phyloP scores from a whole-genome alignment of 2,888 invertebrate genomes.

The Trachelus stipa region DNA sequence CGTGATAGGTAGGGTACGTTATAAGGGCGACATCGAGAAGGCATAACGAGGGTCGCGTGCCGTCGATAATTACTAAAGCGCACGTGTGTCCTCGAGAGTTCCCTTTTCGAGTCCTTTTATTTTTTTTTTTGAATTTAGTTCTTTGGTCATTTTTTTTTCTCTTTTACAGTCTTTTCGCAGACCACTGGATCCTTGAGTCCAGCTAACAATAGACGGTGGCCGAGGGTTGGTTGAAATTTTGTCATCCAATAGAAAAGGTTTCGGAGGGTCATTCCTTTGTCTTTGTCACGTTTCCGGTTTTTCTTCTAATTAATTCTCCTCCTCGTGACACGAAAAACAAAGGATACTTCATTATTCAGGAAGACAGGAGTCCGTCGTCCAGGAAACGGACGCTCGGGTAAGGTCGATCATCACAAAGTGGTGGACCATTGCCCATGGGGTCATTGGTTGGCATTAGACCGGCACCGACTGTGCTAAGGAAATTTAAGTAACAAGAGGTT shows the following conservation, averaged over 20 bases:
- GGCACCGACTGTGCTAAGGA: conserved; percentile 2
- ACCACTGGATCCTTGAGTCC: background rate
- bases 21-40: background rate
- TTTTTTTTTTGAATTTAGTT: background rate
- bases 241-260: background rate
- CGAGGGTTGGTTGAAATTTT: background rate
- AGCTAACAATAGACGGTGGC: too few species aligned
- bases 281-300: background rate
- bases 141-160: background rate
- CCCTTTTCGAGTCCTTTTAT: background rate
- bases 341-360: background rate
- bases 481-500: conserved; percentile 4
- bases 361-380: background rate
- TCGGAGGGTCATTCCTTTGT: background rate
- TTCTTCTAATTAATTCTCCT: background rate
- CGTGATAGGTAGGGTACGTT: background rate
- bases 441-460: background rate
- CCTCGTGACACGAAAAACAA: background rate
- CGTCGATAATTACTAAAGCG: conserved; percentile 26
- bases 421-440: background rate
- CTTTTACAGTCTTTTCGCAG: background rate
- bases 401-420: background rate
- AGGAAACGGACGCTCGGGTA: background rate
- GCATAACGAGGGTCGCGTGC: conserved; percentile 28
- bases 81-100: conserved; percentile 17